Percentiles rank a stretch among this genome's conserved stretches.
Conservation (phyloP, 1,140 invertebrate species). For the Brachionus paranguensis region DNA sequence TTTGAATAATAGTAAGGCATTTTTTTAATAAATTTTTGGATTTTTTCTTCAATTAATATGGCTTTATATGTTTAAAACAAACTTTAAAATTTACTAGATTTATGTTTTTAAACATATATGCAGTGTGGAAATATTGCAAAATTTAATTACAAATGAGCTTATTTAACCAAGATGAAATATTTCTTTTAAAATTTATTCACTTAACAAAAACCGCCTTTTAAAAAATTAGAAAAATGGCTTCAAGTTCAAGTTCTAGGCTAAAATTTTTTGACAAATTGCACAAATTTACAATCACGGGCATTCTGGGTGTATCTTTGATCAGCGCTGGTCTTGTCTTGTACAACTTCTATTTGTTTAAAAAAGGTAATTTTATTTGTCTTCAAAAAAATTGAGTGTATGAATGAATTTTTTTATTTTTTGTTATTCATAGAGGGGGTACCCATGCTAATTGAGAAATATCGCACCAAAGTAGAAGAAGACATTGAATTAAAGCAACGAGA, state of each 20-base stretch:
- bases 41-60: not conserved
- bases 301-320: not conserved
- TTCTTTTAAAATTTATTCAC: not conserved
- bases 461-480: constrained; percentile 32
- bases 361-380: constrained; percentile 36
- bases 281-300: not conserved
- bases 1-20: not conserved
- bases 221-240: not conserved
- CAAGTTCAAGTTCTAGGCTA: not conserved
- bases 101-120: not conserved
- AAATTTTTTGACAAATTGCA: constrained; percentile 30
- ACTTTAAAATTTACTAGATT: not conserved
- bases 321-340: constrained; percentile 18
- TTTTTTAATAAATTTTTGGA: not conserved
- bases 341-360: constrained; percentile 38
- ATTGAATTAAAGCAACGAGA: constrained; percentile 37
- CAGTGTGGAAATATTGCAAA: not conserved
- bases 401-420: not conserved
- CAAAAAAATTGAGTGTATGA: not conserved
- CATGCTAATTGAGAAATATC: constrained; percentile 40
- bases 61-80: not conserved
- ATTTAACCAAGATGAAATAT: not conserved
- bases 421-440: constrained; percentile 31
- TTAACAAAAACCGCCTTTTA: not conserved
- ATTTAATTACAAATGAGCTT: not conserved